These are phyloP conservation scores for Callyntrura sp. DNA, from an alignment of 2,888 invertebrate species.

Conservation along the genomic window DNA sequence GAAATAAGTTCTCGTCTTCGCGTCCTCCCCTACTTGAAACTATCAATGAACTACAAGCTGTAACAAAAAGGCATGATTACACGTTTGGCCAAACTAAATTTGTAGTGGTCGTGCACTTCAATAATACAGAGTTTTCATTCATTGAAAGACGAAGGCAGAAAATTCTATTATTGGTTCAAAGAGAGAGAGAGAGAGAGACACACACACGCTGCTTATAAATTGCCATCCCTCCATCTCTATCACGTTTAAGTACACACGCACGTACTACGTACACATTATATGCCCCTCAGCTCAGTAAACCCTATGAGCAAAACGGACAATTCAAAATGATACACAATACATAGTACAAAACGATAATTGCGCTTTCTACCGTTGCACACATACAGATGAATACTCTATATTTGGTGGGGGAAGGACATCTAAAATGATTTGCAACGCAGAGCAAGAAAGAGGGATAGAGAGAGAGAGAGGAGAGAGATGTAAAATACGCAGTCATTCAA, in stretches of 20 bases:
- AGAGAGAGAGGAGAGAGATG: no score
- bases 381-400: no score
- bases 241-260: conserved; percentile 1
- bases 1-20: neutral
- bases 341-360: no score
- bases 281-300: neutral
- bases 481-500: no score
- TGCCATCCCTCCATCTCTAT: conserved; percentile 35
- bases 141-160: conserved; percentile 2
- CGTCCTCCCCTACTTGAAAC: neutral
- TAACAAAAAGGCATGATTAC: conserved; percentile 35
- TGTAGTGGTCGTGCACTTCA: neutral
- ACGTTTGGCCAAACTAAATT: neutral
- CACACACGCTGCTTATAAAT: neutral
- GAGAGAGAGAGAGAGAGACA: no score
- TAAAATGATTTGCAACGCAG: no score
- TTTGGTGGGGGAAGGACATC: no score
- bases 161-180: neutral
- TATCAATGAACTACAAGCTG: conserved; percentile 28
- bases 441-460: no score
- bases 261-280: neutral
- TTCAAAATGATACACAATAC: neutral
- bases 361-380: no score
- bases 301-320: neutral
- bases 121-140: neutral